Base-by-base conservation (phyloP, 2,797 vertebrate species). In the Pagetopsis macropterus region DNA sequence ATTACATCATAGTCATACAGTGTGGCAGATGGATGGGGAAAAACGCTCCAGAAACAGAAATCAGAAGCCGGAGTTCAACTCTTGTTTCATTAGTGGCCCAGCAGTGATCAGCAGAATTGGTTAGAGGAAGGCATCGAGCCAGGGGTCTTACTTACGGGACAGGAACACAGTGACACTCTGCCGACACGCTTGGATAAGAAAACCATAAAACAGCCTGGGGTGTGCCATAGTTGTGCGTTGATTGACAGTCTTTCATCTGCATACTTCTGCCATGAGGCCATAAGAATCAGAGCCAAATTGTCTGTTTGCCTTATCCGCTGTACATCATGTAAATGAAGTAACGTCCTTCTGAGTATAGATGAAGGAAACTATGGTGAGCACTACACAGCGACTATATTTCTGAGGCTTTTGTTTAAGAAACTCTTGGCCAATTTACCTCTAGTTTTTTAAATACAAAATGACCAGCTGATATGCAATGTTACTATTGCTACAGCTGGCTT, bases 1-100 rank as follows among this genome's bases (percentile, higher is more conserved):
- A 84, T 93, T 90, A 94, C 89, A 91, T 94, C 92, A 93, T 79
- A 70, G 76, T 65, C 79, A 75, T 83, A 73, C 78, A 87, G 85
- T 89, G 86, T 74, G 87, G 88, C 83, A 75, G n/a, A n/a, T 84
- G 84, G 84, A 88, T 84, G 71, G 57, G 64, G 75, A 49, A 60
- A 55, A 90, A 63, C 2, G 23, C 75, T 92, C 89, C 89, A 91
- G 87, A 86, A 86, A 77, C 90, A 91, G 21, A 21, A 21, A 21
- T 21, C 52, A 73, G 75, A 75, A 70, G 72, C 69, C 58, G 70
- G 63, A 78, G 56, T 84, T 82, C 73, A 84, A 87, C 74, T 81
- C 72, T 63, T 72, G 67, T 85, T 83, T 86, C 21, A 81, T 83
- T 85, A 81, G 88, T 86, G 11, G 48, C 72, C 52, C 81, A 77